A percentile compares a stretch with the other conserved stretches of the same genome.
phyloP scores from a whole-genome alignment of 1,140 invertebrate genomes.

The Sesamia nonagrioides region DNA sequence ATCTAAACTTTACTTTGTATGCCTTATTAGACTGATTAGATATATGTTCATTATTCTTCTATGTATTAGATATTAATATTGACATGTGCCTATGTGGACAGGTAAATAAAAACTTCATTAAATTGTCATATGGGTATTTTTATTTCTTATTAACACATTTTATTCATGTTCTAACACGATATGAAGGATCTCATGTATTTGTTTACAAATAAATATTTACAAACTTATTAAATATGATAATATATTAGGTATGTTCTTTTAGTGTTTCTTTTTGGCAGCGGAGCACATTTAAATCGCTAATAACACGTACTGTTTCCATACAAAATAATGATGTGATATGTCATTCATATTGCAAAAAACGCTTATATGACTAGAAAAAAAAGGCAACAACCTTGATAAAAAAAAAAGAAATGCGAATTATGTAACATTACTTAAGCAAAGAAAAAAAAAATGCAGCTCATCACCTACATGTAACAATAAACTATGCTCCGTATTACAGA shows the following conservation, averaged over 20 bases:
- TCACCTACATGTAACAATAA: conserved; percentile 6
- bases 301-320: not conserved
- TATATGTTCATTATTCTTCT: conserved; percentile 32
- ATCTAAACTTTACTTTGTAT: conserved; percentile 42
- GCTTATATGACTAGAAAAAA: conserved; percentile 21
- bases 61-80: conserved; percentile 47
- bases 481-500: no score
- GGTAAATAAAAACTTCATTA: conserved; percentile 34
- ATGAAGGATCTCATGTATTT: not conserved
- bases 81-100: conserved; percentile 21
- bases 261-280: no score
- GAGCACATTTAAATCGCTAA: no score
- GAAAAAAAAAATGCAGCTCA: conserved; percentile 32
- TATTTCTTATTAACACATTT: conserved; percentile 15
- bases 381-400: not conserved
- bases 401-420: conserved; percentile 31
- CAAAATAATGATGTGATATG: not conserved
- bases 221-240: not conserved
- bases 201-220: not conserved
- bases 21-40: conserved; percentile 47
- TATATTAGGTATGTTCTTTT: no score
- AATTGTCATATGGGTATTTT: not conserved
- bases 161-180: not conserved
- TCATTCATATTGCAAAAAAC: not conserved
- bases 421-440: conserved; percentile 17